Percentiles rank a stretch among this genome's conserved stretches.
Conservation (phyloP, 2,797 vertebrate species). For the Sphenopsis melanotis region DNA sequence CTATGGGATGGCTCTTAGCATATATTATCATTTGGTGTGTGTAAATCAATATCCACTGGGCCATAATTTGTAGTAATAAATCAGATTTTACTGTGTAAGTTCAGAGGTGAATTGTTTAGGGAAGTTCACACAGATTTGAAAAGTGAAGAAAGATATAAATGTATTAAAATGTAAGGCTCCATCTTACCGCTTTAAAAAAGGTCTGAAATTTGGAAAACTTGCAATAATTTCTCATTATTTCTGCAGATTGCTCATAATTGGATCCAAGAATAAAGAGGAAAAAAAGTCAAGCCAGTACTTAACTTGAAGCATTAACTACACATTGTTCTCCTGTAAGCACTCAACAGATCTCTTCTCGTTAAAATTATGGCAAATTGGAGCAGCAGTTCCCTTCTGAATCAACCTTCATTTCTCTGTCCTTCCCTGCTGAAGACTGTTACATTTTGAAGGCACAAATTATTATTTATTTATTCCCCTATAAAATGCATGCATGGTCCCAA, state of each 20-base stretch:
- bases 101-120: slow-evolving; percentile 2
- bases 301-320: slow-evolving; percentile 50
- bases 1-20: neutral
- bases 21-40: neutral
- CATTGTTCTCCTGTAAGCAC: slow-evolving; percentile 27
- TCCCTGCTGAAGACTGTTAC: slow-evolving; percentile 13
- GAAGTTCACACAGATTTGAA: slow-evolving; percentile 1
- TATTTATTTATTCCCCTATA: slow-evolving; percentile 66
- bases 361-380: slow-evolving; percentile 49
- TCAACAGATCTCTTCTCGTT: slow-evolving; percentile 53
- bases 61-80: neutral
- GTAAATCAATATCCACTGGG: slow-evolving; percentile 24
- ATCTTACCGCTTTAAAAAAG: slow-evolving; percentile 1
- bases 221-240: slow-evolving; percentile 56
- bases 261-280: slow-evolving; percentile 54
- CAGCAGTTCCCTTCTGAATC: slow-evolving; percentile 42
- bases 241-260: slow-evolving; percentile 42
- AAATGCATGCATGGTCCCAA: slow-evolving; percentile 50
- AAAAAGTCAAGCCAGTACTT: slow-evolving; percentile 50
- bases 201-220: slow-evolving; percentile 25
- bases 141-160: neutral
- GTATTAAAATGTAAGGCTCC: neutral
- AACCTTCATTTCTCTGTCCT: slow-evolving; percentile 27
- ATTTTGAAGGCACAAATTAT: slow-evolving; percentile 64
- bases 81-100: slow-evolving; percentile 1